Evolutionary conservation across 1,140 invertebrate species (phyloP).

Genomic region (Brachionus asplanchnoidis): DNA sequence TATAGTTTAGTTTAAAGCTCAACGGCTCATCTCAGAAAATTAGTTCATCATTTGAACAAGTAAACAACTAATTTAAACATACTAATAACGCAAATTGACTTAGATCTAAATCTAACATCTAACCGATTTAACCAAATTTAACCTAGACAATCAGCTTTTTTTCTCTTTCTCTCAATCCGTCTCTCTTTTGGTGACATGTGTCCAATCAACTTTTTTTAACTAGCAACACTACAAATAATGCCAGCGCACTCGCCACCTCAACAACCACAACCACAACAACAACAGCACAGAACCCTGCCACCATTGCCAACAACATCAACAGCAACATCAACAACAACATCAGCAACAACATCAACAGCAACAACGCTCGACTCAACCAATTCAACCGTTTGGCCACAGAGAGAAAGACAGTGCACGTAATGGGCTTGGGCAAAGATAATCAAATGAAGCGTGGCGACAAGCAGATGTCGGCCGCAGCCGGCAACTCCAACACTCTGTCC

Average conservation of each 20-base stretch:
- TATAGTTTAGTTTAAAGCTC: not conserved
- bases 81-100: not conserved
- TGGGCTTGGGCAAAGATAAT: not conserved
- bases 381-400: slow-evolving; percentile 37
- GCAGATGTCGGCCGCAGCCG: not conserved
- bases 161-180: not conserved
- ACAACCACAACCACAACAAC: not conserved
- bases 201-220: not conserved
- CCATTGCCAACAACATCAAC: not conserved
- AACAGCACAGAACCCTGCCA: not conserved
- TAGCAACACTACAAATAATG: not conserved
- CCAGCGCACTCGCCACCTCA: not conserved
- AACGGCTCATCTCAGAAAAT: not conserved
- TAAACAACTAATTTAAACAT: not conserved
- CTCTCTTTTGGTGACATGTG: not conserved
- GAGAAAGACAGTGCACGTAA: slow-evolving; percentile 35
- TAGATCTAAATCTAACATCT: not conserved
- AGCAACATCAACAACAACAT: not conserved
- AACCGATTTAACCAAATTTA: slow-evolving; percentile 20
- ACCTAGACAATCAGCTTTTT: not conserved
- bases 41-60: not conserved
- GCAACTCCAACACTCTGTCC: not conserved
- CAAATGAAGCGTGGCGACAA: not conserved
- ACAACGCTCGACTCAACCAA: not conserved
- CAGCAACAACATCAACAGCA: not conserved